Conservation (phyloP, 2,797 vertebrate species). For the Gallinago solitaria region DNA sequence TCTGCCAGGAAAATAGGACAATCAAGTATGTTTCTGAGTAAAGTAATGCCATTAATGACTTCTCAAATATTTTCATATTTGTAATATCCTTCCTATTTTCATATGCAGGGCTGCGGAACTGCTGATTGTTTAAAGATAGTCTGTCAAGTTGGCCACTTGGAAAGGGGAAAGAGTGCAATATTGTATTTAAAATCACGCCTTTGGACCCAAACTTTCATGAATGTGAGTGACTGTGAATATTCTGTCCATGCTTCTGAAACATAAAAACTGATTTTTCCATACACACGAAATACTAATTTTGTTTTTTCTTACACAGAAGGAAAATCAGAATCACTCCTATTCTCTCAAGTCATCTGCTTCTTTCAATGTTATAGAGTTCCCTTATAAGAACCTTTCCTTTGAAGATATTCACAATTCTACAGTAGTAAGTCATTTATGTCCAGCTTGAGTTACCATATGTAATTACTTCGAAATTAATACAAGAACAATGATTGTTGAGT, state of each 20-base stretch:
- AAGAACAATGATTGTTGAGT: not conserved
- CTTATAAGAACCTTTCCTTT: constrained; percentile 88
- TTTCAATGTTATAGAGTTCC: constrained; percentile 92
- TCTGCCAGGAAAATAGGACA: not conserved
- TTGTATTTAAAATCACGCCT: constrained; percentile 90
- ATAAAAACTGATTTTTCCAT: not conserved
- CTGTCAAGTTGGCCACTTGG: constrained; percentile 91
- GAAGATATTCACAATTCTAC: constrained; percentile 87
- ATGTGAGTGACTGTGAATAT: constrained; percentile 76
- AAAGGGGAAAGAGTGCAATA: constrained; percentile 89
- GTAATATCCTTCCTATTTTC: not conserved
- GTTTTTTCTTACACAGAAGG: constrained; percentile 74
- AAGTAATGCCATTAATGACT: not conserved
- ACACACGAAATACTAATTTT: not conserved
- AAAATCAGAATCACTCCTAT: constrained; percentile 93
- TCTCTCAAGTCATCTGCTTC: constrained; percentile 86
- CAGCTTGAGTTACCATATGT: not conserved
- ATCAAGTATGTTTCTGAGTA: no score
- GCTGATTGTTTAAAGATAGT: constrained; percentile 85
- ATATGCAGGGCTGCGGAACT: constrained; percentile 83
- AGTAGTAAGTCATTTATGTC: constrained; percentile 71
- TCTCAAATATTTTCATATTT: not conserved
- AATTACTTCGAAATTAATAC: not conserved
- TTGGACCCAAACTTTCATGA: constrained; percentile 89
- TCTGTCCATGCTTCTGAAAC: not conserved